Percentiles rank a stretch among this genome's conserved stretches.
phyloP scores from a whole-genome alignment of 2,797 vertebrate species.

The Coccyzus lansbergi region DNA sequence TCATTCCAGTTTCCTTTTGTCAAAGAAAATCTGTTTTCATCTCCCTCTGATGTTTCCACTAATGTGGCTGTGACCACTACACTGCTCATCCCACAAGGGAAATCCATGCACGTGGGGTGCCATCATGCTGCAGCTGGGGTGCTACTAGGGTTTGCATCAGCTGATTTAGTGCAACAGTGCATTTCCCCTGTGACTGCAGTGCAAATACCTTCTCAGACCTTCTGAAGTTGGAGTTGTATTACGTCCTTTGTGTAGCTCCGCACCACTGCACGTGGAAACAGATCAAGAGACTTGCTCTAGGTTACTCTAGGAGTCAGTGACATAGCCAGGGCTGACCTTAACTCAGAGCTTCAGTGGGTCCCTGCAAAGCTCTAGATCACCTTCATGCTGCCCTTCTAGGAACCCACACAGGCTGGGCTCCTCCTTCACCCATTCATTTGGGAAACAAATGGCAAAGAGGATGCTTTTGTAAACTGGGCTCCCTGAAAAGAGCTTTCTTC shows the following conservation, averaged over 20 bases:
- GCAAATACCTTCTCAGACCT: not conserved
- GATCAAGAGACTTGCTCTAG: not conserved
- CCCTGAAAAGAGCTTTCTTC: not conserved
- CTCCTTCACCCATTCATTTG: not conserved
- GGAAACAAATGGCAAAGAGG: not conserved
- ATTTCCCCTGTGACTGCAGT: not conserved
- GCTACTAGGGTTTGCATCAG: not conserved
- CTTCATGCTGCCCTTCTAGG: not conserved
- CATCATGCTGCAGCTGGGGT: fast-evolving
- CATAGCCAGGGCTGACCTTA: not conserved
- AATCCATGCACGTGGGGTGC: fast-evolving
- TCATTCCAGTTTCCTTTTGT: not conserved
- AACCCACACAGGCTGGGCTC: not conserved
- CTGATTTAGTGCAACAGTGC: not conserved
- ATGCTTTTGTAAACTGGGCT: not conserved
- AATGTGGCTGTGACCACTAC: fast-evolving
- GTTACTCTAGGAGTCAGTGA: not conserved
- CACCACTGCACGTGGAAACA: not conserved
- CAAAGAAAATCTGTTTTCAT: not conserved
- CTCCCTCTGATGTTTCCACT: not conserved
- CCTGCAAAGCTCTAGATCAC: not conserved
- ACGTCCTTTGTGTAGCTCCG: not conserved
- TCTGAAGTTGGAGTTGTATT: not conserved
- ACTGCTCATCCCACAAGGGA: not conserved
- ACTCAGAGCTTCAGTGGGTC: not conserved